phyloP scores from a whole-genome alignment of 2,888 invertebrate species.

The Drosophila siamana region DNA sequence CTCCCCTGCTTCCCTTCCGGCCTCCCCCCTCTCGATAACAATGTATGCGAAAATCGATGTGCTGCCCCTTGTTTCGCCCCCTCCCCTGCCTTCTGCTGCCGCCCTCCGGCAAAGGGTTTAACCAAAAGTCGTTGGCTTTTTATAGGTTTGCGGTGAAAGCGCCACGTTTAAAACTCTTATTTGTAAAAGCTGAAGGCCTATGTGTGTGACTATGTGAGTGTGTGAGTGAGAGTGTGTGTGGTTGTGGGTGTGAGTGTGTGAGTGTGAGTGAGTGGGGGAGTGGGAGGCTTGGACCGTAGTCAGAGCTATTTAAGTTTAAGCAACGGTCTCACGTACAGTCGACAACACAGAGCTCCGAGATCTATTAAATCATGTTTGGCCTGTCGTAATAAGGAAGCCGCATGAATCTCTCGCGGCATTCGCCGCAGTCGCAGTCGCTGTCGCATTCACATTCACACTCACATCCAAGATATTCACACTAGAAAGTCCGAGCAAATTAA shows the following conservation, averaged over 20 bases:
- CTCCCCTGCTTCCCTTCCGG: neutral
- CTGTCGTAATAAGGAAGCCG: constrained; percentile 73
- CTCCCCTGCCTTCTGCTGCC: constrained; percentile 6
- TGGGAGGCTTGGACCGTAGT: constrained; percentile 30
- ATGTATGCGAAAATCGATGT: constrained; percentile 78
- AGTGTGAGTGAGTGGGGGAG: constrained; percentile 8
- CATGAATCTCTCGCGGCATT: constrained; percentile 32
- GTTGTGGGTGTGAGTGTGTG: constrained; percentile 10
- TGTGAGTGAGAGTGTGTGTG: neutral
- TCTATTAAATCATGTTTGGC: constrained; percentile 71
- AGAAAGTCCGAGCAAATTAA: constrained; percentile 54
- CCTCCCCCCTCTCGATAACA: constrained; percentile 47
- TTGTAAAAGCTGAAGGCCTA: constrained; percentile 45
- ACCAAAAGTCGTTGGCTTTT: constrained; percentile 58
- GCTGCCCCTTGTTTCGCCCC: neutral
- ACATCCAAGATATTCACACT: constrained; percentile 53
- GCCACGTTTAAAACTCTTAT: constrained; percentile 63
- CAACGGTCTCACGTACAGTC: constrained; percentile 3
- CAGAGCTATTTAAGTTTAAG: constrained; percentile 71
- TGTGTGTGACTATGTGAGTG: neutral
- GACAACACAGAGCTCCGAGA: neutral
- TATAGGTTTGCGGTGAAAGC: constrained; percentile 74
- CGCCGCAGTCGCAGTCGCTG: constrained; percentile 1
- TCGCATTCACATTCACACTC: too few relatives aligned
- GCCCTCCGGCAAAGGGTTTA: constrained; percentile 44